phyloP scores from a whole-genome alignment of 2,888 invertebrate species.

The Tipula unca region DNA sequence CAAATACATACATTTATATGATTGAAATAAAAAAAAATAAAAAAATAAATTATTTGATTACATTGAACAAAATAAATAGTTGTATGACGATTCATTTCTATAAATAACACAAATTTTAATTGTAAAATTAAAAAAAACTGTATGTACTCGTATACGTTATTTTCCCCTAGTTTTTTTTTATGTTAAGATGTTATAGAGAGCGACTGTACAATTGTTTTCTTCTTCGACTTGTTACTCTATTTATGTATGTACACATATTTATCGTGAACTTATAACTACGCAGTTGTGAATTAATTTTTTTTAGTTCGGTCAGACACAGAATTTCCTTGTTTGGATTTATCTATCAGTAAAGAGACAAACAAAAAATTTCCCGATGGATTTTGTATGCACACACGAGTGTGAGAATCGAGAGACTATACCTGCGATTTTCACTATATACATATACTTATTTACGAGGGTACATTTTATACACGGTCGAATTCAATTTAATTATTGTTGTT shows the following conservation, averaged over 20 bases:
- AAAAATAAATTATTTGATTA: background rate
- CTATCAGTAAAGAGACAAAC: background rate
- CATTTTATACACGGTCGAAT: background rate
- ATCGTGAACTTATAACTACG: background rate
- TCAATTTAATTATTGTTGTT: background rate
- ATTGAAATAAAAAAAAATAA: background rate
- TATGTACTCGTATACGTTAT: background rate
- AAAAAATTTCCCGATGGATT: background rate
- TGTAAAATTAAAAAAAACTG: background rate
- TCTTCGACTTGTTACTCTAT: background rate
- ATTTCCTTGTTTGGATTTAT: background rate
- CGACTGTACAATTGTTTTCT: background rate
- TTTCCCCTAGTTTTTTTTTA: background rate
- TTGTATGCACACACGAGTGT: too few species aligned
- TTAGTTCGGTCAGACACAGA: background rate
- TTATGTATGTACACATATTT: background rate
- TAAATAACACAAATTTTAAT: background rate
- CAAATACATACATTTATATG: background rate
- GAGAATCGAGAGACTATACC: background rate
- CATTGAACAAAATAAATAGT: slow-evolving; percentile 8
- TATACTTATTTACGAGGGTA: background rate
- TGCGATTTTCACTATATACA: background rate
- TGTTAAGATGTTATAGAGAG: background rate
- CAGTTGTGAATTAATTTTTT: background rate
- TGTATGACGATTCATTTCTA: slow-evolving; percentile 8